These are phyloP conservation scores for Hermaeophaga mercurialis DNA, from an alignment of 2,888 invertebrate genomes.

Conservation along the genomic window DNA sequence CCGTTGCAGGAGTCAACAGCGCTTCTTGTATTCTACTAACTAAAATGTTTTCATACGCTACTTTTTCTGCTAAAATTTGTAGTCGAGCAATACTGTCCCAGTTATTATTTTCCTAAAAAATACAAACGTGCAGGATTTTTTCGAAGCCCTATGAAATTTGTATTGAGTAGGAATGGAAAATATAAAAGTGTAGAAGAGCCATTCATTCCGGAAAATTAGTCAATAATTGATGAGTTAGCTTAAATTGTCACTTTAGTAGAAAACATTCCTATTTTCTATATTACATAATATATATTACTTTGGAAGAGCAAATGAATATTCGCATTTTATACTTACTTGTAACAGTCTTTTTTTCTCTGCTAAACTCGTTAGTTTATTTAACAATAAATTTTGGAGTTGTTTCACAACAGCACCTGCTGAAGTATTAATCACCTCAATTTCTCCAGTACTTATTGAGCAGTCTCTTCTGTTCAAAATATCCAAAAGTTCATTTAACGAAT, in stretches of 20 bases:
- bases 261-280: too few relatives aligned
- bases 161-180: too few relatives aligned
- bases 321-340: constrained; percentile 48
- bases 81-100: constrained; percentile 71
- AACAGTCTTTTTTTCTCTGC: constrained; percentile 70
- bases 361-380: constrained; percentile 71
- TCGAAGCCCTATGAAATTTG: too few relatives aligned
- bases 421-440: constrained; percentile 62
- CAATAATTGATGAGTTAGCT: too few relatives aligned
- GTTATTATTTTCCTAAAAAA: constrained; percentile 63
- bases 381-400: constrained; percentile 70
- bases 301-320: too few relatives aligned
- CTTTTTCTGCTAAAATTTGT: constrained; percentile 76
- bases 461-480: constrained; percentile 61
- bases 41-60: constrained; percentile 77
- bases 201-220: too few relatives aligned
- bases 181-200: not conserved
- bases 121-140: not conserved
- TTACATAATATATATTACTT: too few relatives aligned
- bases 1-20: constrained; percentile 55
- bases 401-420: constrained; percentile 66
- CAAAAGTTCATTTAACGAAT: constrained; percentile 67
- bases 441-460: constrained; percentile 57
- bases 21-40: constrained; percentile 70
- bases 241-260: too few relatives aligned